Percentiles rank a stretch among this genome's conserved stretches.
Evolutionary conservation across 2,888 invertebrate species (phyloP).

Genomic region (Caenorhabditis sinica): DNA sequence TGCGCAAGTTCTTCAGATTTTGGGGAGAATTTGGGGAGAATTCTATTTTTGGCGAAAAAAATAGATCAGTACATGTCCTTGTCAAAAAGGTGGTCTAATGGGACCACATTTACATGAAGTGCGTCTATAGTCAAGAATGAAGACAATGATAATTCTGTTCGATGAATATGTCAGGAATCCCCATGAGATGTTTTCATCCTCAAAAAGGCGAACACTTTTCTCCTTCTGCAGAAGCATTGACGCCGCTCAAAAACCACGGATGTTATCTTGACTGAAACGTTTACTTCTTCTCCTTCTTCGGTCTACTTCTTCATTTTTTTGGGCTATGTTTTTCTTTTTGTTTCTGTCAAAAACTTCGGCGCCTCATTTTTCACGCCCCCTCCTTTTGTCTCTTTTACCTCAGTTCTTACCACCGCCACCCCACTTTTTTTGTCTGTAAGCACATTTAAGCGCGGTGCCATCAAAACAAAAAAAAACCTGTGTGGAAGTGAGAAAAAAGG

Average conservation of each 20-base stretch:
- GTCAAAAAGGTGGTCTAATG: conserved; percentile 18
- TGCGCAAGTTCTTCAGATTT: too few species aligned
- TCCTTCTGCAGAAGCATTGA: conserved; percentile 11
- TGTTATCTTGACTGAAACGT: conserved; percentile 51
- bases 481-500: conserved; percentile 28
- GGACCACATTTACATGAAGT: conserved; percentile 35
- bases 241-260: conserved; percentile 37
- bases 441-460: conserved; percentile 52
- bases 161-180: conserved; percentile 57
- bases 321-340: conserved; percentile 4
- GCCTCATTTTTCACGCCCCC: conserved; percentile 58
- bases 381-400: not conserved
- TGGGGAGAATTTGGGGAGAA: too few species aligned
- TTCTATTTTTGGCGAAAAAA: conserved; percentile 1
- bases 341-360: conserved; percentile 28
- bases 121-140: conserved; percentile 2
- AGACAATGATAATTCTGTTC: conserved; percentile 43
- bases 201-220: conserved; percentile 44
- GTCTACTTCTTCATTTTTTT: conserved; percentile 23
- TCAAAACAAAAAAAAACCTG: conserved; percentile 56
- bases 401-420: not conserved
- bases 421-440: conserved; percentile 34
- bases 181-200: conserved; percentile 31
- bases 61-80: not conserved
- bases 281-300: conserved; percentile 12